phyloP scores from a whole-genome alignment of 2,888 invertebrate species.

The Anarsia innoxiella region DNA sequence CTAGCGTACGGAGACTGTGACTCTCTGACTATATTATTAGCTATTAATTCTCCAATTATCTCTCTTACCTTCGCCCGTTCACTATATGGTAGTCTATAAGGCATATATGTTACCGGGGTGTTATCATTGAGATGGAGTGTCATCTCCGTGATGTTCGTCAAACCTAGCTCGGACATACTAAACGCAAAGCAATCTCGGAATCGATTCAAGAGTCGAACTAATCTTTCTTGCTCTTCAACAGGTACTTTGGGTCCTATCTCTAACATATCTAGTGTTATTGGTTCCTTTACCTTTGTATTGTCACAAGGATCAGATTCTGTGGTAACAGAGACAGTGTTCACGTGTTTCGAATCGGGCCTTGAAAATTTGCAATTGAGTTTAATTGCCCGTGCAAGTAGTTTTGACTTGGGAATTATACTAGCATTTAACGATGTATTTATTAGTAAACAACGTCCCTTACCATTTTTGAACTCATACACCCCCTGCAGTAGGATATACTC shows the following conservation, averaged over 20 bases:
- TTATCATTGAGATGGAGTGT: background rate
- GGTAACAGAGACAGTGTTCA: background rate
- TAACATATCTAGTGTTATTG: background rate
- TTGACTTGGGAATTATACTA: too few species aligned
- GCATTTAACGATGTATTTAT: too few species aligned
- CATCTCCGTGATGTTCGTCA: constrained; percentile 2
- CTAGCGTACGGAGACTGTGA: constrained; percentile 14
- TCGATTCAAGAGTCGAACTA: background rate
- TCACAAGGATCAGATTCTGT: too few species aligned
- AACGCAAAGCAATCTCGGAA: constrained; percentile 6
- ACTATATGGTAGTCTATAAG: constrained; percentile 15
- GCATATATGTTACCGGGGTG: constrained; percentile 2
- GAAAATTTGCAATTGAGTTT: background rate
- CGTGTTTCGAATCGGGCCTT: too few species aligned
- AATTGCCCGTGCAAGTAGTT: too few species aligned
- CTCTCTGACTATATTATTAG: constrained; percentile 13
- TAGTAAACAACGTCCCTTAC: too few species aligned
- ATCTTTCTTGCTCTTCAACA: background rate
- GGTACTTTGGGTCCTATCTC: background rate
- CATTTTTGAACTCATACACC: too few species aligned
- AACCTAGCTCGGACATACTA: background rate
- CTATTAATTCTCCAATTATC: constrained; percentile 13
- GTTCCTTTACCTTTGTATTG: too few species aligned
- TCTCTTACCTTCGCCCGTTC: constrained; percentile 14
- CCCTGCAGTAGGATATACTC: background rate